These are phyloP conservation scores for Ferdinandea cuprea DNA, from an alignment of 2,888 invertebrate species.

Conservation along the genomic window DNA sequence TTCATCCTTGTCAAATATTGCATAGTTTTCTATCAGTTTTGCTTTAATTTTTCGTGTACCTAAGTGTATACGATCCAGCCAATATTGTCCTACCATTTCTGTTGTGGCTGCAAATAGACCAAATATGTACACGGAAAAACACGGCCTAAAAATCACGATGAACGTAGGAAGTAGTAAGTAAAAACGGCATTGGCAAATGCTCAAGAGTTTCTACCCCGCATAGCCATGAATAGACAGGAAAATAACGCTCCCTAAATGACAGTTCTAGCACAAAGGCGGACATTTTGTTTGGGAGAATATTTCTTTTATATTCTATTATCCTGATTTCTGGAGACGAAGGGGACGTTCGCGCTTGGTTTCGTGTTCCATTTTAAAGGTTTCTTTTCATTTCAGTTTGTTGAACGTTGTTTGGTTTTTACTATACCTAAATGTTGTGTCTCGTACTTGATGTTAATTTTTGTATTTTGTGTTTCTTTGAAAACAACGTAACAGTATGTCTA, in stretches of 20 bases:
- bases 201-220: constrained; percentile 64
- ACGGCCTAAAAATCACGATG: constrained; percentile 24
- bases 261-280: constrained; percentile 39
- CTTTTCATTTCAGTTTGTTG: constrained; percentile 9
- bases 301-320: constrained; percentile 23
- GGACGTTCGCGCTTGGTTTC: constrained; percentile 6
- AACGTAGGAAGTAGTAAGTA: background rate
- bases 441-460: constrained; percentile 27
- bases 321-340: constrained; percentile 10
- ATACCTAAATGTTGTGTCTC: constrained; percentile 21
- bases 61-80: constrained; percentile 63
- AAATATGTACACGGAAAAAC: constrained; percentile 12
- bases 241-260: constrained; percentile 57
- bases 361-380: constrained; percentile 6
- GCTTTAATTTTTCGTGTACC: constrained; percentile 3
- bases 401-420: constrained; percentile 7
- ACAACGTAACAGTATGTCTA: constrained; percentile 32
- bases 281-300: constrained; percentile 1
- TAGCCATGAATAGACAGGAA: constrained; percentile 27
- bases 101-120: constrained; percentile 45
- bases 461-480: background rate
- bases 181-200: constrained; percentile 61
- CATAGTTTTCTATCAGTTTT: constrained; percentile 14
- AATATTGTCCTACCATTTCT: constrained; percentile 57
- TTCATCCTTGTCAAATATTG: constrained; percentile 64